A percentile compares a stretch with the other conserved stretches of the same genome.
These are phyloP conservation scores for Eidolon dupreanum DNA, from an alignment of 2,797 vertebrate genomes.

Conservation along the genomic window DNA sequence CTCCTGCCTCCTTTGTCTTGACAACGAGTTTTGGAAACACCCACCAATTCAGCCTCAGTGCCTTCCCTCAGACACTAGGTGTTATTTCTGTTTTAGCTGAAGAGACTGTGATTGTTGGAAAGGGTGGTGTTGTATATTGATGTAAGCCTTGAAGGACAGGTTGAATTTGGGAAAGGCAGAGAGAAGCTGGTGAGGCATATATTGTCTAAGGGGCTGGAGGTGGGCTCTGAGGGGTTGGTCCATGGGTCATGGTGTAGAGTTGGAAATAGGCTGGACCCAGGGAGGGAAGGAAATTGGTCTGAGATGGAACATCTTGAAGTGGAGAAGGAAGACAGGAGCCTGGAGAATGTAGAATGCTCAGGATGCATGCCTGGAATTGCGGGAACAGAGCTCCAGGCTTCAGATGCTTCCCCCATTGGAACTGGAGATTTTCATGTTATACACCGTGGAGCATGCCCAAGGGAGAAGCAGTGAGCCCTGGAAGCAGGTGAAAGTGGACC, in stretches of 20 bases:
- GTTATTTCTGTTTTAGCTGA: neutral
- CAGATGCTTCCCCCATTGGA: neutral
- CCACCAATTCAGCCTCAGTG: neutral
- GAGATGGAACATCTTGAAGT: neutral
- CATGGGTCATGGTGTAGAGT: neutral
- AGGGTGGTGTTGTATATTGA: neutral
- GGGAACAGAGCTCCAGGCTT: neutral
- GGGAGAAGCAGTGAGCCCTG: neutral
- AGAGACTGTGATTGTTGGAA: neutral
- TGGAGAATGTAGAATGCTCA: neutral
- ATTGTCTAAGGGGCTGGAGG: neutral
- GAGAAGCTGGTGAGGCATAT: neutral
- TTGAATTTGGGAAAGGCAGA: neutral
- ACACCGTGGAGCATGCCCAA: neutral
- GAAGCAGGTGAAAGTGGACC: too few species aligned
- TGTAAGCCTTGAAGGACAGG: neutral
- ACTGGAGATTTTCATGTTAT: neutral
- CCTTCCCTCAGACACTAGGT: neutral
- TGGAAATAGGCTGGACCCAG: neutral
- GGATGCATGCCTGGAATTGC: neutral
- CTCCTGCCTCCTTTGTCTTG: neutral
- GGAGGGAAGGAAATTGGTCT: neutral
- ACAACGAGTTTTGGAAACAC: neutral
- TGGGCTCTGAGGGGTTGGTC: accelerated
- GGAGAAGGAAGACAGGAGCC: neutral